A percentile compares a stretch with the other conserved stretches of the same genome.
Conservation (phyloP, 2,797 vertebrate species). For the Alauda arvensis region DNA sequence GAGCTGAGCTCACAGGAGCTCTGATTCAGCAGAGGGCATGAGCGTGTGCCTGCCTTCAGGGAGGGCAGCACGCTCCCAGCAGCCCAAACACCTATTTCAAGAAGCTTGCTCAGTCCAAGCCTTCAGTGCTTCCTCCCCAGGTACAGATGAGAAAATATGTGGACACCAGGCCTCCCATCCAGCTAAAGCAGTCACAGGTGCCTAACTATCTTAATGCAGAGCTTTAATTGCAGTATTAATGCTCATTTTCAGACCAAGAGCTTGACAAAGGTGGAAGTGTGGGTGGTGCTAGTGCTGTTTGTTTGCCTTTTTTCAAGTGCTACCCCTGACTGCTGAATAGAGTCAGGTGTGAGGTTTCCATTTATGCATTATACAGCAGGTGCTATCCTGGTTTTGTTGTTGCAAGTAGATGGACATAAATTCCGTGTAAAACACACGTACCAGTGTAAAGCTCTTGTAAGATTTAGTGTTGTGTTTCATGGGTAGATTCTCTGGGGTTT, state of each 20-base stretch:
- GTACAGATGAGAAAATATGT: not conserved
- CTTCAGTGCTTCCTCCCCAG: not conserved
- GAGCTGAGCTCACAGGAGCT: not conserved
- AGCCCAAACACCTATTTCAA: not conserved
- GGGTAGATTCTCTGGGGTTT: not conserved
- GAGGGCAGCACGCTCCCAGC: accelerated
- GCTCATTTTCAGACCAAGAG: not conserved
- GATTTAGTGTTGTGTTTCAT: not conserved
- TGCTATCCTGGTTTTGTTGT: not conserved
- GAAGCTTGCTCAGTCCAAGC: not conserved
- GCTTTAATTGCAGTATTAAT: not conserved
- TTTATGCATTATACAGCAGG: not conserved
- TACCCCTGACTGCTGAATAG: not conserved
- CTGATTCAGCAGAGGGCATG: not conserved
- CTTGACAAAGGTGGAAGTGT: not conserved
- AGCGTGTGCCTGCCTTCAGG: not conserved
- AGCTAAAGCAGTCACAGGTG: not conserved
- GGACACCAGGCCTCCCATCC: not conserved
- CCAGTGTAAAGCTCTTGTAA: not conserved
- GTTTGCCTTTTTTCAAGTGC: not conserved
- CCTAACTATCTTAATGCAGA: not conserved
- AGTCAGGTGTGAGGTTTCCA: not conserved
- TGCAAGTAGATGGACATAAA: not conserved
- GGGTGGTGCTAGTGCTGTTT: not conserved
- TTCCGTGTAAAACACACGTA: not conserved